phyloP scores from a whole-genome alignment of 2,113 vertebrate species.

The Pelvicachromis taeniatus region DNA sequence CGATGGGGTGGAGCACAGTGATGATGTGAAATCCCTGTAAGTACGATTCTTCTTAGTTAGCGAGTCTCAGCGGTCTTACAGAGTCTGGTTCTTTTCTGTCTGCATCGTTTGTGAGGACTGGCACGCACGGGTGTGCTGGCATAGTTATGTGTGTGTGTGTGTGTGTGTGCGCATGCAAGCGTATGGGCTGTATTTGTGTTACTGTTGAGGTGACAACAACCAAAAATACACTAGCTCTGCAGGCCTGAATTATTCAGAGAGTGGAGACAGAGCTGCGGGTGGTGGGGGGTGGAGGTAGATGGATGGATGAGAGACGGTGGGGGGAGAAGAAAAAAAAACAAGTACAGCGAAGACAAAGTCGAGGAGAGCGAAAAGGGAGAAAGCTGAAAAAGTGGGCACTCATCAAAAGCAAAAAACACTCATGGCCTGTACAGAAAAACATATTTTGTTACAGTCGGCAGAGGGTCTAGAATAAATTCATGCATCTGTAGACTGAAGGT shows the following conservation, averaged over 20 bases:
- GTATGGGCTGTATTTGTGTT: constrained; percentile 4
- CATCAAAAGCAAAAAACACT: neutral
- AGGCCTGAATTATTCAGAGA: constrained; percentile 56
- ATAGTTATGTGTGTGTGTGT: neutral
- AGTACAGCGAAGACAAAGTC: constrained; percentile 2
- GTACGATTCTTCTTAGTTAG: neutral
- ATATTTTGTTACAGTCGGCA: neutral
- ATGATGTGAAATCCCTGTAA: constrained; percentile 2
- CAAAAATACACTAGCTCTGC: constrained; percentile 37
- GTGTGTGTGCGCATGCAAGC: neutral
- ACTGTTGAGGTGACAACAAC: constrained; percentile 47
- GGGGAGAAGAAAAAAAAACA: neutral
- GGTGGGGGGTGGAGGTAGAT: neutral
- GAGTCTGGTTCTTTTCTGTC: neutral
- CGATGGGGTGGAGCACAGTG: neutral
- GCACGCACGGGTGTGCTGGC: neutral
- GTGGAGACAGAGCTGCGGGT: neutral
- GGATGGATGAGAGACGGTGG: neutral
- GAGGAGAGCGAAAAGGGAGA: neutral
- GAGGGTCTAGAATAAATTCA: neutral
- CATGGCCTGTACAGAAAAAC: neutral
- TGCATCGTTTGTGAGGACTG: neutral
- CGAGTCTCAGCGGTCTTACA: neutral
- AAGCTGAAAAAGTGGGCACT: constrained; percentile 11
- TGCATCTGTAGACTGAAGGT: neutral